Percentiles rank a stretch among this genome's conserved stretches.
These are phyloP conservation scores for Drosophila macrospina DNA, from an alignment of 2,888 invertebrate genomes.

Conservation along the genomic window DNA sequence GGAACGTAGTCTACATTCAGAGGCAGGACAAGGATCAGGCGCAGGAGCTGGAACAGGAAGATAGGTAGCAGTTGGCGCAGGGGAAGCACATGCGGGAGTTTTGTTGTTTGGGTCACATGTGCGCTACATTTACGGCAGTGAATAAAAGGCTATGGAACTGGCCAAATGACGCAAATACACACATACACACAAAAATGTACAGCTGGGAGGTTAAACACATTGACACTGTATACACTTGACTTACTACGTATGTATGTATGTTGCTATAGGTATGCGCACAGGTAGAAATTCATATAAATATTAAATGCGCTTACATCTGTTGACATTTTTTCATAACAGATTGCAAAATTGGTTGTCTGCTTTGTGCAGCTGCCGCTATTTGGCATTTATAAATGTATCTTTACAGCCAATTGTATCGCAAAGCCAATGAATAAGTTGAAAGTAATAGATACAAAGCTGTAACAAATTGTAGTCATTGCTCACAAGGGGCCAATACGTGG, in stretches of 20 bases:
- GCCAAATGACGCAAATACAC: conserved; percentile 25
- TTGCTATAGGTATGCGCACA: conserved; percentile 6
- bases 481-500: conserved; percentile 34
- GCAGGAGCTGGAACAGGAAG: neutral
- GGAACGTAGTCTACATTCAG: conserved; percentile 12
- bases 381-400: conserved; percentile 20
- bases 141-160: conserved; percentile 44
- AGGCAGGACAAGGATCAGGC: neutral
- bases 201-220: conserved; percentile 45
- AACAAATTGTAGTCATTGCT: conserved; percentile 51
- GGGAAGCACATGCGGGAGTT: conserved; percentile 6
- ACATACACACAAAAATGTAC: conserved; percentile 7
- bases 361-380: conserved; percentile 58
- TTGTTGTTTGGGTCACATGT: conserved; percentile 48
- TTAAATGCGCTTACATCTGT: conserved; percentile 57
- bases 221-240: conserved; percentile 62
- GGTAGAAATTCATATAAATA: conserved; percentile 65
- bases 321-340: conserved; percentile 73
- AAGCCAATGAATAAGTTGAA: conserved; percentile 69
- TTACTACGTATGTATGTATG: conserved; percentile 12
- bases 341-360: conserved; percentile 72
- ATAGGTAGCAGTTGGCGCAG: neutral
- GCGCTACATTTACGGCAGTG: conserved; percentile 58
- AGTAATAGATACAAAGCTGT: conserved; percentile 28
- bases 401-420: conserved; percentile 4